Base-by-base conservation (phyloP, 2,113 vertebrate species). In the Caranx melampygus region DNA sequence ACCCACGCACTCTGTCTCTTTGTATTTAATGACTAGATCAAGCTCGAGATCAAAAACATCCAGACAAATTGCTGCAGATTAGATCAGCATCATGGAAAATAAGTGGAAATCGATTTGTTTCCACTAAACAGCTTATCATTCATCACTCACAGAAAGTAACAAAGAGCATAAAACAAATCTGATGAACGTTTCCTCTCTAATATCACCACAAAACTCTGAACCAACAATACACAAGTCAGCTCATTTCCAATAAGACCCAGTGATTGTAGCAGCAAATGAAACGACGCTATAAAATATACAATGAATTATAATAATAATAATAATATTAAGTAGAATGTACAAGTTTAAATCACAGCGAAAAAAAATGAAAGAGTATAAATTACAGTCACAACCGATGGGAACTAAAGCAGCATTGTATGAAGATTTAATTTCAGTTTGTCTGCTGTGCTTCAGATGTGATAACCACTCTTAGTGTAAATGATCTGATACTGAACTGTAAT, bases 191-290 rank as follows among this genome's bases (percentile, higher is more conserved):
- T 21, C 14, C 10, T 67, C 6, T 52, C 7, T 3, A 12, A 31
- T 57, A 31, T 57, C 54, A 31, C n/a, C 54, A 13, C 10, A n/a
- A 44, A 78, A 54, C 52, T 42, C n/a, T 20, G 34, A 68, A 52
- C 33, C 52, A 21, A 26, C 52, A 26, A 26, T 4, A 12, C 11
- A 5, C 5, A 26, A 9, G 9, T 12, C 21, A 9, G 21, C 16
- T 51, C 20, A 7, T 20, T 52, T 52, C 10, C 5, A 54, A 26
- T 12, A 3, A 54, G 3, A 3, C 49, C 44, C n/a, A 49, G 35
- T 57, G 16, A 21, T n/a, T 26, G 5, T 14, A 37, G 44, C 33
- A 31, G 54, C 4, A 37, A 64, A 49, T 40, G 2, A 12, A 51
- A 37, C 12, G 11, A 10, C 33, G 9, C 0, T 21, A 14, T 57